phyloP scores from a whole-genome alignment of 2,797 vertebrate species.

The Dendrocincla fuliginosa region DNA sequence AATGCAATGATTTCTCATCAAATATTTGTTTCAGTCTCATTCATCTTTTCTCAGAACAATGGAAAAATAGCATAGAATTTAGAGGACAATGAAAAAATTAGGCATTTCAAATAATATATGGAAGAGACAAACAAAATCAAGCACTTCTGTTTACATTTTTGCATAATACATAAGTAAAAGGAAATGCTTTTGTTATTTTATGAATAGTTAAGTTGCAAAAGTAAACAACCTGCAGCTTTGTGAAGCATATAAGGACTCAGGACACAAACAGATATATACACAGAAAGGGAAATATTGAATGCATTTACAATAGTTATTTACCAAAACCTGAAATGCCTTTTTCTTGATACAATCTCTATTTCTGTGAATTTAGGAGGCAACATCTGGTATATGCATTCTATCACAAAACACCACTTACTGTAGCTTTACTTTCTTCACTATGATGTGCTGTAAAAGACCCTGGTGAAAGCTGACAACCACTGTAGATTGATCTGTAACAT shows the following conservation, averaged over 20 bases:
- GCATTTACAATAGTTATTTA: neutral
- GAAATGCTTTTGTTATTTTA: slow-evolving; percentile 6
- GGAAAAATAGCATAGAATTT: neutral
- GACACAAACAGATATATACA: neutral
- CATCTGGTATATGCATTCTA: neutral
- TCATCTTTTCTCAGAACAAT: neutral
- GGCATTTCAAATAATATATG: neutral
- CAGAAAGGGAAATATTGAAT: neutral
- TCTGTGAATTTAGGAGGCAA: neutral
- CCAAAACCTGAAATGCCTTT: neutral
- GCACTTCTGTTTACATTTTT: neutral
- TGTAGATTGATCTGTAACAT: neutral
- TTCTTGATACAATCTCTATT: neutral
- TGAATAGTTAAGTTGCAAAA: neutral
- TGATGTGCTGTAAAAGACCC: neutral
- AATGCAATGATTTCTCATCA: neutral
- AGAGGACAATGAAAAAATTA: neutral
- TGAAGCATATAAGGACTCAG: neutral
- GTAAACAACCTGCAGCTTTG: neutral
- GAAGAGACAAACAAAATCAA: neutral
- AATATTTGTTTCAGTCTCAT: neutral
- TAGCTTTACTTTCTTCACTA: neutral
- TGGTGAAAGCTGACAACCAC: neutral
- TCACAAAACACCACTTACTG: neutral
- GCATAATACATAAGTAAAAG: neutral